Evolutionary conservation across 2,113 vertebrate genomes (phyloP).

Genomic region (Hyla sarda): DNA sequence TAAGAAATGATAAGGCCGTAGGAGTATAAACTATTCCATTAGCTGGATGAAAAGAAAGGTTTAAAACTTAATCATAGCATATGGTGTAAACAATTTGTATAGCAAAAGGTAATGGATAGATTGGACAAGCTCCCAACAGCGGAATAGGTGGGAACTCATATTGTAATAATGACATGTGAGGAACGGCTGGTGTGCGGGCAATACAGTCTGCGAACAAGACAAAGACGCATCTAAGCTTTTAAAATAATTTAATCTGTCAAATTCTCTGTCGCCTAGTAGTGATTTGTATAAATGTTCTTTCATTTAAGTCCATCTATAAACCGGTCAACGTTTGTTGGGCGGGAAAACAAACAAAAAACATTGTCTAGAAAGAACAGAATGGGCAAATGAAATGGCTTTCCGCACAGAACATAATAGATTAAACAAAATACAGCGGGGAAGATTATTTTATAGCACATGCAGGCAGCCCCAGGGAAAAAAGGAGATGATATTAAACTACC

Average conservation of each 20-base stretch:
- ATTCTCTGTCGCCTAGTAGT: background rate
- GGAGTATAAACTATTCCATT: background rate
- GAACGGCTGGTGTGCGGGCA: background rate
- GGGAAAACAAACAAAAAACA: background rate
- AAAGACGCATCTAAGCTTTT: background rate
- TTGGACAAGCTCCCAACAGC: background rate
- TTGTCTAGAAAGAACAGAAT: background rate
- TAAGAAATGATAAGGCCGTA: background rate
- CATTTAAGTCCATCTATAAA: background rate
- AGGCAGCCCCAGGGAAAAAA: background rate
- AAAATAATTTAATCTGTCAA: slow-evolving; percentile 29
- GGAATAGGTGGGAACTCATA: background rate
- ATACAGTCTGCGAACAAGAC: background rate
- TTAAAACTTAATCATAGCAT: background rate
- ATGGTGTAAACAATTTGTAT: background rate
- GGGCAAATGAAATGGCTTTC: background rate
- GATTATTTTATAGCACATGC: background rate
- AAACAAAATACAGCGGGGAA: background rate
- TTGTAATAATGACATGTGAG: slow-evolving; percentile 4
- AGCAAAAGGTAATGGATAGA: slow-evolving; percentile 16
- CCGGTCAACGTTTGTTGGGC: background rate
- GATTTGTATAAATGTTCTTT: background rate
- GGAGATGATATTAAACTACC: slow-evolving; percentile 1
- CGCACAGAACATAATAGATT: slow-evolving; percentile 12
- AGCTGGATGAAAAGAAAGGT: slow-evolving; percentile 1